Percentiles rank a stretch among this genome's conserved stretches.
Conservation (phyloP, 1,140 invertebrate species). For the Ectropis grisescens region DNA sequence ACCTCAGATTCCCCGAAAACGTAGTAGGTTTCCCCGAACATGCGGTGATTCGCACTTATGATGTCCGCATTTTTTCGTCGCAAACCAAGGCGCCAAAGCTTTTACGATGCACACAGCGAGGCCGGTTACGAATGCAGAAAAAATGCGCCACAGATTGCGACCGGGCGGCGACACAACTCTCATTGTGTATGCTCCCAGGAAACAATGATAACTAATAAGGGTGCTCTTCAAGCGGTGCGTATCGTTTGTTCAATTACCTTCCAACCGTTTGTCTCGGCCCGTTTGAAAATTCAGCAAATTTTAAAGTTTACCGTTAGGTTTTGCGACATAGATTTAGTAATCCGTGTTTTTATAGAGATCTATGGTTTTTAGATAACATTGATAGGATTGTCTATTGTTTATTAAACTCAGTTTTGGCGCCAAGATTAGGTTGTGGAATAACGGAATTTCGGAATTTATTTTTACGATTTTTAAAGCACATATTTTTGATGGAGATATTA, state of each 20-base stretch:
- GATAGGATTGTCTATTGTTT: too few species aligned
- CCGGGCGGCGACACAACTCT: conserved; percentile 23
- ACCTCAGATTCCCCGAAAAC: conserved; percentile 30
- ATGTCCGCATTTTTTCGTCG: conserved; percentile 35
- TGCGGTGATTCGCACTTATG: conserved; percentile 40
- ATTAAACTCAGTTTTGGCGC: too few species aligned
- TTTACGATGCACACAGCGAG: conserved; percentile 27
- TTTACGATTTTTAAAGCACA: too few species aligned
- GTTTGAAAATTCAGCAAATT: too few species aligned
- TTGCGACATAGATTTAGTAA: too few species aligned
- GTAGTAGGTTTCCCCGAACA: conserved; percentile 34
- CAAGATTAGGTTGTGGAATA: too few species aligned
- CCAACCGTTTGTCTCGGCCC: too few species aligned
- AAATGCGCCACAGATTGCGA: conserved; percentile 30
- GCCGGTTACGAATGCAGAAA: conserved; percentile 16
- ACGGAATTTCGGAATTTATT: too few species aligned
- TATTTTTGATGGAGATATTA: too few species aligned
- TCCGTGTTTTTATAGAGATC: too few species aligned
- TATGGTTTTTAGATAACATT: too few species aligned
- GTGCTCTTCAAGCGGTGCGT: conserved; percentile 15
- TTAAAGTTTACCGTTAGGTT: too few species aligned
- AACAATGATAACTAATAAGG: conserved; percentile 50
- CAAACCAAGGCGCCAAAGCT: conserved; percentile 47
- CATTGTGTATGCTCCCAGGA: conserved; percentile 30
- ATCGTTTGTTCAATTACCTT: conserved; percentile 13